Percentiles rank a stretch among this genome's conserved stretches.
phyloP scores from a whole-genome alignment of 2,888 invertebrate species.

The Bembecia ichneumoniformis region DNA sequence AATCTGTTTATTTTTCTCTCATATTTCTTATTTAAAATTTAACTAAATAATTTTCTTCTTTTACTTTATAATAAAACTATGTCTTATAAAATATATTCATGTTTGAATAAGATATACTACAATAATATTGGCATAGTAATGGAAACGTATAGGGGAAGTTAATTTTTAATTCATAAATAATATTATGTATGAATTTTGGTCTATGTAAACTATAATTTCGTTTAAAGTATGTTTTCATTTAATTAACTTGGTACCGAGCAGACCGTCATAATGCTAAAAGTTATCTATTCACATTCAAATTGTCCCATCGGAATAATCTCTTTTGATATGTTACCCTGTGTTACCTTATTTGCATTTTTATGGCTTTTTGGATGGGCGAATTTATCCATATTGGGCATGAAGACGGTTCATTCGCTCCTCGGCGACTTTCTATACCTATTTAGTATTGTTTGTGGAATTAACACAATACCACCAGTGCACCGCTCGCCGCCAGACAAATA shows the following conservation, averaged over 20 bases:
- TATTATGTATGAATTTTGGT: neutral
- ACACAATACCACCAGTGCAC: conserved; percentile 31
- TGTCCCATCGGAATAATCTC: conserved; percentile 27
- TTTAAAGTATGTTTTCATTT: neutral
- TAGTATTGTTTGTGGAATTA: conserved; percentile 53
- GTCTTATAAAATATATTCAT: too few relatives aligned
- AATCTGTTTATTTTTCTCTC: too few relatives aligned
- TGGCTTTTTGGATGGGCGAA: conserved; percentile 18
- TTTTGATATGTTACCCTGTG: conserved; percentile 30
- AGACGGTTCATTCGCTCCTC: conserved; percentile 21
- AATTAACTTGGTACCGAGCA: neutral
- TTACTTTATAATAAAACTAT: too few relatives aligned
- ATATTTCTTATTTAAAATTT: too few relatives aligned
- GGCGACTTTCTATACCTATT: conserved; percentile 22
- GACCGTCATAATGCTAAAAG: conserved; percentile 11
- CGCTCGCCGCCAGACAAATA: conserved; percentile 58
- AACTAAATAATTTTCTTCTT: too few relatives aligned
- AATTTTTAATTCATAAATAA: too few relatives aligned
- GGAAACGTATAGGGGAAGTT: too few relatives aligned
- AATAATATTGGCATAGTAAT: too few relatives aligned
- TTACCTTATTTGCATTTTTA: conserved; percentile 42
- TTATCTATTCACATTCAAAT: conserved; percentile 40
- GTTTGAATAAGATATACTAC: too few relatives aligned
- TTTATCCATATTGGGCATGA: conserved; percentile 15
- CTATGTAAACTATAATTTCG: conserved; percentile 12